Evolutionary conservation across 64 coral and sea anemone genomes (phyloP), one percentile per base, ranked within the genome.

Genomic region (Pocillopora damicornis): DNA sequence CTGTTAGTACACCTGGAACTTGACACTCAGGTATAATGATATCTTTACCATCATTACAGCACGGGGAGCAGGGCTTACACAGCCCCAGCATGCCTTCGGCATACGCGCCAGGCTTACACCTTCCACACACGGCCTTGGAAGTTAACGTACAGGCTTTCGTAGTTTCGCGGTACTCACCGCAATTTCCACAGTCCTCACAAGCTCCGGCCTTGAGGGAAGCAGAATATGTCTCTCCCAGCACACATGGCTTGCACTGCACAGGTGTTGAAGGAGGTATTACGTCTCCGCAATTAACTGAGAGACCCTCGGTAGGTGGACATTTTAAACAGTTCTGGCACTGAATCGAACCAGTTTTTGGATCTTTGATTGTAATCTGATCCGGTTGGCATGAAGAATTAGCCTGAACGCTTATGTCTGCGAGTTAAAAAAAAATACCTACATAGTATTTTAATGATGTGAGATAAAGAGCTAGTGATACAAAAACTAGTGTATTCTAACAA

Each of bases 11-110:
- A n/a, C 25, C 82, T 59, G 57, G 75, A 22, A 59, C 36, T 86
- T 61, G 57, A 78, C 89, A 91, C 15, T 59, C 61, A 1, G 61
- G 25, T 51, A 60, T 61, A 35, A 78, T 23, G 9, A 79, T 75
- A 18, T 86, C 75, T 12, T 59, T 61, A n/a, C 60, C 34, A 59
- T 91, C 89, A 80, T 86, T 91, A 71, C 89, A 91, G 16, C 89
- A 91, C 61, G 63, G 86, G 0, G 89, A 91, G n/a, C 89, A 91
- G 35, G 76, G 81, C 11, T 42, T n/a, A 58, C 89, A 91, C 37
- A 1, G 11, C 17, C 1, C 14, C 5, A 63, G 5, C 10, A 68
- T 5, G 2, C 15, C 11, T 11, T 86, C 61, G 0, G 15, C 18
- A 25, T 91, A 91, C 22, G 79, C 77, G 0, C 76, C 84, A 0